A percentile compares a stretch with the other conserved stretches of the same genome.
Conservation (phyloP, 2,797 vertebrate species). For the Eupleurogrammus muticus region DNA sequence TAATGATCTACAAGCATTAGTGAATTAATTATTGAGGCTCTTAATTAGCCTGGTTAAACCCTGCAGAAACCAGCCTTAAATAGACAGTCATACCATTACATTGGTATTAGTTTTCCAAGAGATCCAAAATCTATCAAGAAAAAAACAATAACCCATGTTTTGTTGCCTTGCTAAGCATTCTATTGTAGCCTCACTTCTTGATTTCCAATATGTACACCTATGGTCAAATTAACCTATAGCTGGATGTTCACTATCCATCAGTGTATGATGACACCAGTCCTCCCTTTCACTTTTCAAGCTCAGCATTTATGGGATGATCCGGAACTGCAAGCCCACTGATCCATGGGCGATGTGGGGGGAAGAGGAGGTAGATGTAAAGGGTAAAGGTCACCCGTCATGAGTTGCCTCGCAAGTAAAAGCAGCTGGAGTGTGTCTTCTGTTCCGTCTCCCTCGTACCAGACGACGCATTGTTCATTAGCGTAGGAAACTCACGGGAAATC, state of each 20-base stretch:
- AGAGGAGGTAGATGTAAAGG: slow-evolving; percentile 54
- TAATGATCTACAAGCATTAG: neutral
- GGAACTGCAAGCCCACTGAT: slow-evolving; percentile 62
- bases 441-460: slow-evolving; percentile 10
- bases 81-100: neutral
- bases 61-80: neutral
- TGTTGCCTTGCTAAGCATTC: slow-evolving; percentile 52
- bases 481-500: slow-evolving; percentile 23
- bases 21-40: neutral
- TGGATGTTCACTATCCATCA: slow-evolving; percentile 57
- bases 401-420: slow-evolving; percentile 57
- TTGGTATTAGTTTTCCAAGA: slow-evolving; percentile 29
- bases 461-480: slow-evolving; percentile 7
- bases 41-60: neutral
- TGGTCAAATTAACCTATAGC: slow-evolving; percentile 67
- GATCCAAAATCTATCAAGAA: slow-evolving; percentile 52
- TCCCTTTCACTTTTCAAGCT: slow-evolving; percentile 54
- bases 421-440: slow-evolving; percentile 37
- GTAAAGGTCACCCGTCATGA: slow-evolving; percentile 66
- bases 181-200: slow-evolving; percentile 40
- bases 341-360: slow-evolving; percentile 52
- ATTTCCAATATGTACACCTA: slow-evolving; percentile 73
- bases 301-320: slow-evolving; percentile 70
- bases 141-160: slow-evolving; percentile 56
- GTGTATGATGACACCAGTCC: slow-evolving; percentile 64